Base-by-base conservation (phyloP, 2,113 vertebrate species). In the Corythornis madagascariensis region DNA sequence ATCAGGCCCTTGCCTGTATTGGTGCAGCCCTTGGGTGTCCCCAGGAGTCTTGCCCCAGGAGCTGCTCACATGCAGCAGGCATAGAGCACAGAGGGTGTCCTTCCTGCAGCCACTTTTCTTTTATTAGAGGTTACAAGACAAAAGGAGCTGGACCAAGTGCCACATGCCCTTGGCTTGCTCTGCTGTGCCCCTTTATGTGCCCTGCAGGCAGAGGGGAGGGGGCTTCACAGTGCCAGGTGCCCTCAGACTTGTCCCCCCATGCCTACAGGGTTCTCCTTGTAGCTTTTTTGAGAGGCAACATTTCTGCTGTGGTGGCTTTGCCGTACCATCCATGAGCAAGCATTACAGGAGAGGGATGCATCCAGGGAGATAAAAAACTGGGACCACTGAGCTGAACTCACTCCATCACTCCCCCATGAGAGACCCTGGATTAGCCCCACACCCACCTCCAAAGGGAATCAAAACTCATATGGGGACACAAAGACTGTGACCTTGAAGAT, bases 401-500 rank as follows among this genome's bases (percentile, higher is more conserved):
- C 42, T 61, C 53, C 25, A 14, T 4, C 43, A 1, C 28, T 74
- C 16, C 17, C 17, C 6, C 10, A 5, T 69, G 11, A 83, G 12
- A 70, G 7, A 31, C 33, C 16, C 33, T 61, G 43, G 28, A 56
- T 28, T 15, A 25, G 60, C 56, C 56, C 61, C 73, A 50, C 65
- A 6, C 14, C 28, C 3, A 0, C 65, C 56, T 56, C 50, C 69
- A n/a, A 8, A 71, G 8, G n/a, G 35, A 14, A 45, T 97, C 89
- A 95, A 64, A 95, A 99, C 60, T 98, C 98, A 4, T 98, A 98
- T 2, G 96, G 97, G 21, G 99, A 99, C 73, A 99, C 98, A 75
- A 98, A 98, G 73, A 95, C 91, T 0, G 97, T 98, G 75, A 99
- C 95, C 91, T 97, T 98, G 95, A 98, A 99, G 94, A 99, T 95